phyloP scores from a whole-genome alignment of 2,113 vertebrate species.

The Dasyornis broadbenti region DNA sequence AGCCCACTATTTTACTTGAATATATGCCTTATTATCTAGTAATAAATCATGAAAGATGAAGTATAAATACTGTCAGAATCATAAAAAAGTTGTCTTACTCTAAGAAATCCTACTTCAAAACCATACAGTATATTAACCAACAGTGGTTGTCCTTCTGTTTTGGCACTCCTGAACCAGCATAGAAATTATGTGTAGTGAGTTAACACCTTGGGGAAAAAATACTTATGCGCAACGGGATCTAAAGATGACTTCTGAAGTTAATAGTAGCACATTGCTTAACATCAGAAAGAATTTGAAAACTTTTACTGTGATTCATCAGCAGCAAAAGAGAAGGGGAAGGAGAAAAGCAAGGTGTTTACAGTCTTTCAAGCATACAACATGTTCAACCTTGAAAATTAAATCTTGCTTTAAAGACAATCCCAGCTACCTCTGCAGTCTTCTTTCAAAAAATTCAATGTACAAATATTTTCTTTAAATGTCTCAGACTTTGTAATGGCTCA shows the following conservation, averaged over 20 bases:
- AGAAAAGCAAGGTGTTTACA: slow-evolving; percentile 29
- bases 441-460: slow-evolving; percentile 57
- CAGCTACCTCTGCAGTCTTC: slow-evolving; percentile 46
- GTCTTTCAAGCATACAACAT: slow-evolving; percentile 32
- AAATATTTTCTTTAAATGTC: slow-evolving; percentile 58
- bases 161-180: slow-evolving; percentile 50
- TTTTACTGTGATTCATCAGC: slow-evolving; percentile 43
- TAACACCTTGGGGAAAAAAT: slow-evolving; percentile 10
- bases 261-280: slow-evolving; percentile 36
- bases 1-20: slow-evolving; percentile 51
- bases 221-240: slow-evolving; percentile 9
- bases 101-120: slow-evolving; percentile 64
- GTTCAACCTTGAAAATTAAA: slow-evolving; percentile 63
- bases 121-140: slow-evolving; percentile 14
- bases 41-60: slow-evolving; percentile 57
- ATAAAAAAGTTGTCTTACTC: slow-evolving; percentile 63
- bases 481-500: slow-evolving; percentile 54
- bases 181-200: slow-evolving; percentile 39
- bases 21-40: slow-evolving; percentile 59
- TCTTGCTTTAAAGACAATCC: slow-evolving; percentile 51
- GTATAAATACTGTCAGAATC: slow-evolving; percentile 66
- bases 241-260: slow-evolving; percentile 46
- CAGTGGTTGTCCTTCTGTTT: slow-evolving; percentile 21
- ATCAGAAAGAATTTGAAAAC: slow-evolving; percentile 38
- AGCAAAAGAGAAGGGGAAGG: slow-evolving; percentile 38